phyloP scores from a whole-genome alignment of 2,888 invertebrate species.

The Orgyia antiqua region DNA sequence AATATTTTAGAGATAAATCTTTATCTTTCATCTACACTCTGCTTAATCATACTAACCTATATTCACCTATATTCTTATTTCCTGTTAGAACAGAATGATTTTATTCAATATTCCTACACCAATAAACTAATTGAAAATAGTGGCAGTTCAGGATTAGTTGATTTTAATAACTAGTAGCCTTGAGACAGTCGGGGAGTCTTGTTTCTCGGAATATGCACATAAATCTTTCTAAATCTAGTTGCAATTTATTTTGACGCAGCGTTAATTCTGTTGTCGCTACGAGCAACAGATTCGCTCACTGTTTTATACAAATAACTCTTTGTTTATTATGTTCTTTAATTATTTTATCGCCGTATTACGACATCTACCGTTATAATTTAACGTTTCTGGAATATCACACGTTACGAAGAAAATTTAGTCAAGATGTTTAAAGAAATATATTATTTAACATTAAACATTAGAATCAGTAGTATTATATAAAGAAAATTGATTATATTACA shows the following conservation, averaged over 20 bases:
- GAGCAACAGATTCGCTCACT: constrained; percentile 25
- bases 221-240: constrained; percentile 52
- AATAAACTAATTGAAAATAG: background rate
- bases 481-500: too few species aligned
- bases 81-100: too few species aligned
- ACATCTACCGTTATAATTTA: constrained; percentile 17
- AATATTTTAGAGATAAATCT: too few species aligned
- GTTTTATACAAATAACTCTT: constrained; percentile 21
- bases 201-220: constrained; percentile 45
- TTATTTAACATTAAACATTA: too few species aligned
- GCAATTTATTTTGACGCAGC: constrained; percentile 32
- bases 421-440: too few species aligned
- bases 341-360: constrained; percentile 16
- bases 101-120: too few species aligned
- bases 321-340: constrained; percentile 21
- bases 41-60: too few species aligned
- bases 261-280: constrained; percentile 31
- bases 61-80: too few species aligned
- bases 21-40: too few species aligned
- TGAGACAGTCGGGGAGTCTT: constrained; percentile 40
- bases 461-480: too few species aligned
- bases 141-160: constrained; percentile 11
- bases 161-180: constrained; percentile 36
- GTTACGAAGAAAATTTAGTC: too few species aligned
- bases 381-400: constrained; percentile 12